These are phyloP conservation scores for Tinea pellionella DNA, from an alignment of 2,888 invertebrate genomes.

Conservation along the genomic window DNA sequence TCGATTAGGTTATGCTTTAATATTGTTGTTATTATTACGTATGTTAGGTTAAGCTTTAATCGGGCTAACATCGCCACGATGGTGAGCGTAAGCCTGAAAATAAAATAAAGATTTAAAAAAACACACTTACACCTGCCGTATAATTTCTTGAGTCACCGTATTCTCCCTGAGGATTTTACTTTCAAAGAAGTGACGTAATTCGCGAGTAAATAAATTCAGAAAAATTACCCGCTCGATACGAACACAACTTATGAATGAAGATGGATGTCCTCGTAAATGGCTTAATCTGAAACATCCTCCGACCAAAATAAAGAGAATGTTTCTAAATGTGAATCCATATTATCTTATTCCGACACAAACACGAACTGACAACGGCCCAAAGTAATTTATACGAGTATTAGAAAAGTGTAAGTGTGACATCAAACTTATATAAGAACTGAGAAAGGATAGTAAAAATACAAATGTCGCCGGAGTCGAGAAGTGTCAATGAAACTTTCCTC, in stretches of 20 bases:
- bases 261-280: conserved; percentile 16
- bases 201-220: conserved; percentile 15
- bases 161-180: background rate
- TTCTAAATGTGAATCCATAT: background rate
- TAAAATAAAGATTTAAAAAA: background rate
- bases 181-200: conserved; percentile 11
- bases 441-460: background rate
- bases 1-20: too few relatives aligned
- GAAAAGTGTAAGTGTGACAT: background rate
- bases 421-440: background rate
- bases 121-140: background rate
- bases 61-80: too few relatives aligned
- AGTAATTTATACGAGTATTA: conserved; percentile 1
- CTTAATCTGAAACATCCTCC: background rate
- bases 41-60: too few relatives aligned
- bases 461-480: background rate
- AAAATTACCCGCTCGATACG: conserved; percentile 15
- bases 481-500: conserved; percentile 1
- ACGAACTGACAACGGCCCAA: background rate
- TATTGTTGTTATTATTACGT: too few relatives aligned
- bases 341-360: conserved; percentile 1
- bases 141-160: background rate
- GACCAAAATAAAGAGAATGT: background rate
- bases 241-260: conserved; percentile 16
- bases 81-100: too few relatives aligned